Conservation (phyloP, 2,113 vertebrate species). For the Leptobrachium leishanense region DNA sequence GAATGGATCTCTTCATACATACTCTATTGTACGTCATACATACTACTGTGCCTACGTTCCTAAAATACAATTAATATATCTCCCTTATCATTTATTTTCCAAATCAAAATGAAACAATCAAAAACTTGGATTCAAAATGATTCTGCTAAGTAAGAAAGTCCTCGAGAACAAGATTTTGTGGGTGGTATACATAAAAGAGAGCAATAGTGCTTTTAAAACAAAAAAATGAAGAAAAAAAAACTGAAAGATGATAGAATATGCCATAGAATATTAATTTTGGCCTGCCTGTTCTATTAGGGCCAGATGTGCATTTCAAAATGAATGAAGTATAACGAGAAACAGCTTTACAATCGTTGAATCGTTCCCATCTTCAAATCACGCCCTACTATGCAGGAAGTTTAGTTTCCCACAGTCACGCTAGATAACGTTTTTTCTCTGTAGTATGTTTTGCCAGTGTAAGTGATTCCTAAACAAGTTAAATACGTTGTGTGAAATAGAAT, state of each 20-base stretch:
- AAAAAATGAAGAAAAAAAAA: slow-evolving; percentile 3
- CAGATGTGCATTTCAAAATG: slow-evolving; percentile 39
- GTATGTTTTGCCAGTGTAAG: background rate
- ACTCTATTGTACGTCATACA: no score
- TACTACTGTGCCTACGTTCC: slow-evolving; percentile 1
- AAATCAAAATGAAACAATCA: slow-evolving; percentile 1
- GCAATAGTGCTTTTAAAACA: slow-evolving; percentile 9
- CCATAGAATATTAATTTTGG: background rate
- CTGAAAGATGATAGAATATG: background rate
- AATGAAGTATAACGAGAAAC: slow-evolving; percentile 29
- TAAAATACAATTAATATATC: background rate
- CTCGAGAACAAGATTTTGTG: background rate
- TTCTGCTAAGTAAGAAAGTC: background rate
- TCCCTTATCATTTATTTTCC: background rate
- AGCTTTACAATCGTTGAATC: background rate
- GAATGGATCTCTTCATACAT: no score
- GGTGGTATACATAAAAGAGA: background rate
- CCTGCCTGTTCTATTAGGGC: background rate
- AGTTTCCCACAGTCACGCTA: background rate
- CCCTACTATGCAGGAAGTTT: slow-evolving; percentile 1
- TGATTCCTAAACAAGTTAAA: background rate
- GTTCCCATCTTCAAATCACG: background rate
- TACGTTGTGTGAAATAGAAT: background rate
- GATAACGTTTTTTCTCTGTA: background rate
- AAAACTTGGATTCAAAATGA: background rate